phyloP scores from a whole-genome alignment of 2,797 vertebrate genomes.

The Florisuga fusca region DNA sequence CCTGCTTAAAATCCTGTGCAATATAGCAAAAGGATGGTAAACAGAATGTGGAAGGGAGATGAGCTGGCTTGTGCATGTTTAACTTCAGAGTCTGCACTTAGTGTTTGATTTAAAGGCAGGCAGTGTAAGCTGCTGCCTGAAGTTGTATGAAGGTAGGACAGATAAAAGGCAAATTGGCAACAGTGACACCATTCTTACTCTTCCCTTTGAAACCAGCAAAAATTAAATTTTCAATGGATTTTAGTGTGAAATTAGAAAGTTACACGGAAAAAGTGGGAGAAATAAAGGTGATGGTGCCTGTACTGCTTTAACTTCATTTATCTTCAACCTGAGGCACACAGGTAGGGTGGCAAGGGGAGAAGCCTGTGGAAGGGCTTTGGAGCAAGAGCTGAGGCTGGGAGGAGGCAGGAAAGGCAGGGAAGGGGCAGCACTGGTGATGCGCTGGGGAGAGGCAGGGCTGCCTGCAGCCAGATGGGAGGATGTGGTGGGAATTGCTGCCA shows the following conservation, averaged over 20 bases:
- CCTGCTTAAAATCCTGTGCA: background rate
- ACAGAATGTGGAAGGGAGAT: background rate
- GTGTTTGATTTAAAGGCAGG: background rate
- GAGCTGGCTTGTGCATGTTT: background rate
- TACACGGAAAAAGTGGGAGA: background rate
- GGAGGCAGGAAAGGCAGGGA: background rate
- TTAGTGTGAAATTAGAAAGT: background rate
- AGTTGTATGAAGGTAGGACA: background rate
- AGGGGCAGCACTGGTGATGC: background rate
- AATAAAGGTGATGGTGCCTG: background rate
- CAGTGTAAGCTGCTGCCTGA: background rate
- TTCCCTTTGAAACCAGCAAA: background rate
- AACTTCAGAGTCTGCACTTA: background rate
- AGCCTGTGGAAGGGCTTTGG: background rate
- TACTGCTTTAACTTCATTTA: background rate
- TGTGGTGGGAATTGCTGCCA: background rate
- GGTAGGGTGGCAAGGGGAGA: fast-evolving
- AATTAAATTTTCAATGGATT: background rate
- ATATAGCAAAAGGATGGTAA: background rate
- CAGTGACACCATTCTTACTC: background rate
- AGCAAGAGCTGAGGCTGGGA: background rate
- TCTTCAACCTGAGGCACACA: background rate
- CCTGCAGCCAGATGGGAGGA: background rate
- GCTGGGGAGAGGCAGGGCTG: background rate
- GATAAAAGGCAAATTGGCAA: background rate